Conservation (phyloP, 2,113 vertebrate species). For the Hirundichthys speculiger region DNA sequence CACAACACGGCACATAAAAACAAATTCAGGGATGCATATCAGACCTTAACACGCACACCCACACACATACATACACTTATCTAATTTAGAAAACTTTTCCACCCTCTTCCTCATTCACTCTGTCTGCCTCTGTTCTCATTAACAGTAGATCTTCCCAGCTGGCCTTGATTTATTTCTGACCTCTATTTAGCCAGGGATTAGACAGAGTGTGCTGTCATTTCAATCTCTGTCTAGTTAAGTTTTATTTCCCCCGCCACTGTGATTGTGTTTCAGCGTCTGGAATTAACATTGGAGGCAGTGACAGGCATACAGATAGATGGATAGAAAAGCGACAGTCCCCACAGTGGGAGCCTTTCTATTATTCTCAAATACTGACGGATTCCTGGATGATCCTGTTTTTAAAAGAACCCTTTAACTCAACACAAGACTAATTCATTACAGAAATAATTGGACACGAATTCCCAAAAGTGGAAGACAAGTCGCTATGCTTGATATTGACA, state of each 20-base stretch:
- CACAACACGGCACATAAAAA: slow-evolving; percentile 12
- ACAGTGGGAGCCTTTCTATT: slow-evolving; percentile 26
- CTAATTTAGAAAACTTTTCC: slow-evolving; percentile 22
- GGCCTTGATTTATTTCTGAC: slow-evolving; percentile 67
- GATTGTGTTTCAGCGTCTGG: slow-evolving; percentile 68
- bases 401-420: slow-evolving; percentile 16
- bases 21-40: slow-evolving; percentile 9
- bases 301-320: slow-evolving; percentile 51
- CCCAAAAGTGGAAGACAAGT: slow-evolving; percentile 12
- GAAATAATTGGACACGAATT: slow-evolving; percentile 34
- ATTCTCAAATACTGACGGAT: slow-evolving; percentile 3
- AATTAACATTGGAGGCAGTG: slow-evolving; percentile 54
- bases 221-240: slow-evolving; percentile 60
- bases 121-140: slow-evolving; percentile 55
- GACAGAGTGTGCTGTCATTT: slow-evolving; percentile 60
- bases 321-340: slow-evolving; percentile 6
- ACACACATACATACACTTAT: slow-evolving; percentile 2
- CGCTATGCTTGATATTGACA: slow-evolving; percentile 28
- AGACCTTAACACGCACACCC: slow-evolving; percentile 15
- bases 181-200: slow-evolving; percentile 68
- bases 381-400: slow-evolving; percentile 9
- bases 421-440: slow-evolving; percentile 11
- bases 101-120: not conserved
- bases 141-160: slow-evolving; percentile 46
- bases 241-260: slow-evolving; percentile 58